Evolutionary conservation across 1,140 invertebrate genomes (phyloP).

Genomic region (Sitodiplosis mosellana): DNA sequence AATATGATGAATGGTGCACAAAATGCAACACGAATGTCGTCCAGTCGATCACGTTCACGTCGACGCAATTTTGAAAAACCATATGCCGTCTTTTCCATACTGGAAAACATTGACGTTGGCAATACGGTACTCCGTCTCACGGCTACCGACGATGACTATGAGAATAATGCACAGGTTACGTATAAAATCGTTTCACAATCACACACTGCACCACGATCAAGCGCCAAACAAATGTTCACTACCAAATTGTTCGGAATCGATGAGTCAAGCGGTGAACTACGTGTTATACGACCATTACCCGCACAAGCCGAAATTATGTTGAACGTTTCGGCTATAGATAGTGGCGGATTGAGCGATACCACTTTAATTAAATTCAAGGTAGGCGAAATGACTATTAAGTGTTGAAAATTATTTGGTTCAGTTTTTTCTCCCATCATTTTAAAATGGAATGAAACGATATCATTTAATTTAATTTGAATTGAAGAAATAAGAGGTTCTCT

Average conservation of each 20-base stretch:
- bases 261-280: slow-evolving; percentile 49
- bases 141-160: slow-evolving; percentile 66
- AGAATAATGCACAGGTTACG: slow-evolving; percentile 50
- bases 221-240: slow-evolving; percentile 26
- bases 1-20: neutral
- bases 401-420: too few species aligned
- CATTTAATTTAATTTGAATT: too few species aligned
- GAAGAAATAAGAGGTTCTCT: too few species aligned
- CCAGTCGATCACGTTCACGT: neutral
- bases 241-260: slow-evolving; percentile 55
- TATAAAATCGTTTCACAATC: slow-evolving; percentile 53
- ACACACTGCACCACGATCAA: slow-evolving; percentile 28
- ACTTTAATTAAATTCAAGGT: slow-evolving; percentile 41
- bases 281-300: slow-evolving; percentile 50
- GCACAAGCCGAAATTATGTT: slow-evolving; percentile 60
- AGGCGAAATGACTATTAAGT: too few species aligned
- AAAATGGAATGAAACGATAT: too few species aligned
- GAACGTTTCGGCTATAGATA: slow-evolving; percentile 57
- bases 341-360: slow-evolving; percentile 46
- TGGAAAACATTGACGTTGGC: slow-evolving; percentile 57
- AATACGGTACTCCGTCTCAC: slow-evolving; percentile 56
- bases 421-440: too few species aligned
- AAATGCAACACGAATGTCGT: neutral
- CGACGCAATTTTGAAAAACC: neutral
- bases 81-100: slow-evolving; percentile 42